phyloP scores from a whole-genome alignment of 2,888 invertebrate genomes.

The Dusona sp. region DNA sequence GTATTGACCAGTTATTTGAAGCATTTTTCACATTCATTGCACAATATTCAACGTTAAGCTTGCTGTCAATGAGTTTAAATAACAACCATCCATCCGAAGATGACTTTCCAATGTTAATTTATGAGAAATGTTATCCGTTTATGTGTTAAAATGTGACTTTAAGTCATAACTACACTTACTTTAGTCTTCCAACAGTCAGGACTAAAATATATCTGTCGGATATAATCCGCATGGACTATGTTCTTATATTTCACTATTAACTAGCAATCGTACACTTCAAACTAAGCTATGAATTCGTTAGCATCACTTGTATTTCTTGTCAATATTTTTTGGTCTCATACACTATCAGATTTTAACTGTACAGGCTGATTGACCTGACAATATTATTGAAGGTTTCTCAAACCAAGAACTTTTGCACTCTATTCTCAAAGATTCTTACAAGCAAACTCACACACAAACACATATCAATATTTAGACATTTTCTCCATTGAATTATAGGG shows the following conservation, averaged over 20 bases:
- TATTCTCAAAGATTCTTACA: neutral
- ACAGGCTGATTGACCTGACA: neutral
- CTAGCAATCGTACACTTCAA: neutral
- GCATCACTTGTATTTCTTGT: neutral
- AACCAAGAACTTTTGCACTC: neutral
- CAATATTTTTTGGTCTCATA: neutral
- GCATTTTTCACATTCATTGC: too few species aligned
- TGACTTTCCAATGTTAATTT: neutral
- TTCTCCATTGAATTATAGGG: neutral
- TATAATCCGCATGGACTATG: neutral
- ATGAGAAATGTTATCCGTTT: neutral
- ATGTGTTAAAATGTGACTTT: neutral
- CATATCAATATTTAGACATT: neutral
- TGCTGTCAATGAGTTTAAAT: neutral
- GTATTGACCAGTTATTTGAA: too few species aligned
- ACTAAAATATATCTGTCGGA: neutral
- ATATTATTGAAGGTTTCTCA: neutral
- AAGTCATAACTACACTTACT: neutral
- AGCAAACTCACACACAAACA: constrained; percentile 7
- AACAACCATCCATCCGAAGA: neutral
- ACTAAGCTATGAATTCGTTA: neutral
- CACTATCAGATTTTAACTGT: too few species aligned
- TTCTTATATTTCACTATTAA: neutral
- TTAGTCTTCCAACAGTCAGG: neutral
- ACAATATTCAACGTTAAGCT: neutral